Conservation (phyloP, 2,113 vertebrate genomes). For the Mormoops blainvillei region DNA sequence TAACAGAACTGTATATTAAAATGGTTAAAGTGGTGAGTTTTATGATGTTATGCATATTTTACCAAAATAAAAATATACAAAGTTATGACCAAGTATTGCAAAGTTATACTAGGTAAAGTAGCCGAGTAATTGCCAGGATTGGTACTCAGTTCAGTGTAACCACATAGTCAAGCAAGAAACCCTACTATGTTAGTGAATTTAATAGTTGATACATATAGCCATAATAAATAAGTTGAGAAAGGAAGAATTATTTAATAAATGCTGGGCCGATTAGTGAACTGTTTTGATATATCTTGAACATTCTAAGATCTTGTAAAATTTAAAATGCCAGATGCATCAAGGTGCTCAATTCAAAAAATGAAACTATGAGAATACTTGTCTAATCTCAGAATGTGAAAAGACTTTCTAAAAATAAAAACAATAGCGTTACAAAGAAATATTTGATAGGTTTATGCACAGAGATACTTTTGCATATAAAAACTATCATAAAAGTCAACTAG, state of each 20-base stretch:
- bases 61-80: background rate
- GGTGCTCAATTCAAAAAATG: background rate
- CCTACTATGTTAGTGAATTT: conserved; percentile 6
- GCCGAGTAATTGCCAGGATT: background rate
- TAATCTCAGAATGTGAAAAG: background rate
- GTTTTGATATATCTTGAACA: background rate
- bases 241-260: conserved; percentile 25
- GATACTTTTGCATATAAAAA: background rate
- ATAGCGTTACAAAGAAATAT: background rate
- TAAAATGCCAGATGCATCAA: conserved; percentile 1
- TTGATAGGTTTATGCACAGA: background rate
- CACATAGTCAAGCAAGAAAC: background rate
- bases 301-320: background rate
- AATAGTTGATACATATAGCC: background rate
- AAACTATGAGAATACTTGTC: background rate
- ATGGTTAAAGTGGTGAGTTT: background rate
- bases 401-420: conserved; percentile 7
- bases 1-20: background rate
- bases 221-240: conserved; percentile 13
- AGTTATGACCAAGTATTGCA: background rate
- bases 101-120: background rate
- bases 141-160: background rate
- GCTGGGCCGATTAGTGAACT: background rate
- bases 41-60: background rate
- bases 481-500: background rate